phyloP scores from a whole-genome alignment of 2,888 invertebrate genomes.

The Thumatha senex region DNA sequence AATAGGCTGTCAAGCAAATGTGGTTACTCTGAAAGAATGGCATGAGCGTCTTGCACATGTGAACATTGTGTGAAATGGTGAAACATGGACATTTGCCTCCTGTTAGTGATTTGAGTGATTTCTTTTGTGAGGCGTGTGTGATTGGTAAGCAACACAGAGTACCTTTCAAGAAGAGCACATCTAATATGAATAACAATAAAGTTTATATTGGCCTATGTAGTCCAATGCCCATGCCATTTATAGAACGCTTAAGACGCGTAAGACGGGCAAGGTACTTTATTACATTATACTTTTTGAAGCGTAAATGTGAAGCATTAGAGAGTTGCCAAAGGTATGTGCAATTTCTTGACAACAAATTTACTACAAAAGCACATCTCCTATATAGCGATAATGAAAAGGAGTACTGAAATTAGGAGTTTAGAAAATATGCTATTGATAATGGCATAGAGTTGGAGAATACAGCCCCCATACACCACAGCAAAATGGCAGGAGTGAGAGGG shows the following conservation, averaged over 20 bases:
- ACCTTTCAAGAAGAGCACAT: too few species aligned
- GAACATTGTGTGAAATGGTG: constrained; percentile 19
- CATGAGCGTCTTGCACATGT: constrained; percentile 29
- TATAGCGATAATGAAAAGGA: too few species aligned
- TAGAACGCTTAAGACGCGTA: too few species aligned
- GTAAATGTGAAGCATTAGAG: constrained; percentile 26
- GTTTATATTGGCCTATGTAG: constrained; percentile 26
- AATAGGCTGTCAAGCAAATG: constrained; percentile 12
- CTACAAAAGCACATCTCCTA: constrained; percentile 11
- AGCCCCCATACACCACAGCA: constrained; percentile 39
- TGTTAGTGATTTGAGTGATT: too few species aligned
- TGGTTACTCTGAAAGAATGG: too few species aligned
- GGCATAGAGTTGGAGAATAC: constrained; percentile 41
- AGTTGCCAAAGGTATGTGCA: constrained; percentile 24
- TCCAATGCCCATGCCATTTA: constrained; percentile 16
- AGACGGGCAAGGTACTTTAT: constrained; percentile 28
- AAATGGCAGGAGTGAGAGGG: constrained; percentile 47
- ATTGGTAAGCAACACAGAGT: too few species aligned
- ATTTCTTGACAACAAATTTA: constrained; percentile 21
- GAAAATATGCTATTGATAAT: constrained; percentile 19
- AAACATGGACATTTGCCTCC: too few species aligned
- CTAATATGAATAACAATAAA: constrained; percentile 1
- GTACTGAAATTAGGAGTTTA: constrained; percentile 20
- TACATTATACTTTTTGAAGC: constrained; percentile 26
- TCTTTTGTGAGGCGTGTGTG: too few species aligned